Base-by-base conservation (phyloP, 2,797 vertebrate genomes). In the Eulemur coronatus region DNA sequence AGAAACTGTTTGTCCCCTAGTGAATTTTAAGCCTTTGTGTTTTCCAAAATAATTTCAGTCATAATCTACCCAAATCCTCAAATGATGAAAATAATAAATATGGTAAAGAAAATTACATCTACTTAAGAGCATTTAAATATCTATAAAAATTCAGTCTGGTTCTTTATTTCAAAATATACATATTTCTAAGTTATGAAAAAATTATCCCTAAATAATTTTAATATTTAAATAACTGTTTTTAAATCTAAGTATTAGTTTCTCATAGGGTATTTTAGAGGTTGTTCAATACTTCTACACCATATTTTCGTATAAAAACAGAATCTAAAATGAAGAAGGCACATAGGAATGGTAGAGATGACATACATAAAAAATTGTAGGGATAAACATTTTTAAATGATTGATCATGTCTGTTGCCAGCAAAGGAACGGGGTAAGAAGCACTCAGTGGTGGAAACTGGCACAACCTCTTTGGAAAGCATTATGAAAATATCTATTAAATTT, bases 21-120 rank as follows among this genome's bases (percentile, higher is more conserved):
- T 17, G 88, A 50, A 88, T 67, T 84, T 79, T 73, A 82, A 97
- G 41, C 24, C 38, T 72, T 41, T 95, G 43, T 17, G n/a, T 59
- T 84, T 65, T 55, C 48, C 20, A 15, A 73, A 94, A 82, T 43
- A 63, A 87, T 95, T 89, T 86, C 61, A 82, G 57, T 90, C 78
- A 55, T 86, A 61, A 89, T 70, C 59, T 69, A 94, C 20, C 22
- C 22, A 70, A 24, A 70, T 20, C 59, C 38, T 63, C 86, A 73
- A 81, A 80, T 79, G 50, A 86, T 85, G 28, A 92, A 79, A 95
- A 41, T 57, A 91, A 50, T 41, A 79, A 94, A 92, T 30, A 52
- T 35, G 2, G 67, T 52, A 86, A 94, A 88, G 48, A 85, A 92
- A 78, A 88, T 61, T 35, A n/a, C 28, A 72, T 55, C 17, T 22